Evolutionary conservation across 2,888 invertebrate species (phyloP).

Genomic region (Aspidapion aeneum): DNA sequence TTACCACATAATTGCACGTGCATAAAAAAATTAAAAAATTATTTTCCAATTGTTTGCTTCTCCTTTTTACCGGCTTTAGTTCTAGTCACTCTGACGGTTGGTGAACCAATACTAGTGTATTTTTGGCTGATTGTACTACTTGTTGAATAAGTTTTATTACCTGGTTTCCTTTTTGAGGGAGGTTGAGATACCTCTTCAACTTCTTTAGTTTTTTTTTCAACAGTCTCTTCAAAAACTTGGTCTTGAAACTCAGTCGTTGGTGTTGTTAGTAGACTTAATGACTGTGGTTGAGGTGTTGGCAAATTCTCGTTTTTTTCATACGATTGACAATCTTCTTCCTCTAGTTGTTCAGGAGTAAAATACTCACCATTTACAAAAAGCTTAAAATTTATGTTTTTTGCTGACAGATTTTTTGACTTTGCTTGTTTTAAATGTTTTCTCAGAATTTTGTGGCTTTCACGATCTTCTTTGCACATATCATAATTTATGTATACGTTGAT

Average conservation of each 20-base stretch:
- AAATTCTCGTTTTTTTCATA: neutral
- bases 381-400: neutral
- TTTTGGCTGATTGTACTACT: neutral
- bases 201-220: no score
- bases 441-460: neutral
- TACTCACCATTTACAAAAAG: neutral
- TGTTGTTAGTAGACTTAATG: neutral
- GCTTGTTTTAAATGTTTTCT: neutral
- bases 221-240: neutral
- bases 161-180: no score
- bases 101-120: neutral
- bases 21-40: no score
- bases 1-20: no score
- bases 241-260: neutral
- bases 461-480: neutral
- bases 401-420: neutral
- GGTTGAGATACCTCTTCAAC: no score
- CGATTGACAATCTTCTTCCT: neutral
- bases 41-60: no score
- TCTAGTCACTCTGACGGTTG: neutral
- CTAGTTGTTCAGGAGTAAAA: neutral
- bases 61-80: neutral
- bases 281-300: neutral
- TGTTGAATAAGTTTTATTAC: neutral
- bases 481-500: no score